Base-by-base conservation (phyloP, 2,113 vertebrate genomes). In the Holacanthus passer region DNA sequence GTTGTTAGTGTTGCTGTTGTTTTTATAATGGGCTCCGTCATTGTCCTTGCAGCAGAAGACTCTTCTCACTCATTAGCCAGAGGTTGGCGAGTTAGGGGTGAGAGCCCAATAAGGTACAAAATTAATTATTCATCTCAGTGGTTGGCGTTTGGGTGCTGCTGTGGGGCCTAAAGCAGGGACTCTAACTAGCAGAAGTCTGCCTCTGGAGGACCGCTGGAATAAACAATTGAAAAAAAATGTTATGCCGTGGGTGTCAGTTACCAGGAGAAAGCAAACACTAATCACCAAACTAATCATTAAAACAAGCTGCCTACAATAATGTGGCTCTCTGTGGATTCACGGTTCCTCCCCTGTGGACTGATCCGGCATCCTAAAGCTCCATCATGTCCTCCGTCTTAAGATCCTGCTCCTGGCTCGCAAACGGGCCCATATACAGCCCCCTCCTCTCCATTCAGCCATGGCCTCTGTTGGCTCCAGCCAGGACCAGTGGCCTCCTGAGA, bases 61-160 rank as follows among this genome's bases (percentile, higher is more conserved):
- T 89, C 88, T 81, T 92, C 86, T 94, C 91, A 93, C 93, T 94
- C 94, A 95, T 95, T 94, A 95, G 92, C 75, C 67, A 86, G 91
- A 93, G 89, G 93, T 92, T 93, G 84, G 74, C 81, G 83, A 91
- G 89, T 94, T 86, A 86, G 75, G 89, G 85, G 84, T 88, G 81
- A 91, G 75, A 89, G 83, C 86, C 85, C 77, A 79, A 83, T 92
- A 94, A 93, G 94, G 94, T 95, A 90, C 60, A 79, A 73, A 92
- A 93, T 95, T 92, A 91, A 95, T 95, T 94, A 95, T 95, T 95
- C 91, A 94, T 94, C 91, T 88, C 81, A 63, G 88, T 83, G 91
- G 93, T 93, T 91, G 90, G 89, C 86, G 89, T 93, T 91, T 88
- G 90, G 93, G 88, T 91, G 84, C 87, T 88, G 88, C 90, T 88